Evolutionary conservation across 2,888 invertebrate genomes (phyloP).

Genomic region (Eustalomyia histrio): DNA sequence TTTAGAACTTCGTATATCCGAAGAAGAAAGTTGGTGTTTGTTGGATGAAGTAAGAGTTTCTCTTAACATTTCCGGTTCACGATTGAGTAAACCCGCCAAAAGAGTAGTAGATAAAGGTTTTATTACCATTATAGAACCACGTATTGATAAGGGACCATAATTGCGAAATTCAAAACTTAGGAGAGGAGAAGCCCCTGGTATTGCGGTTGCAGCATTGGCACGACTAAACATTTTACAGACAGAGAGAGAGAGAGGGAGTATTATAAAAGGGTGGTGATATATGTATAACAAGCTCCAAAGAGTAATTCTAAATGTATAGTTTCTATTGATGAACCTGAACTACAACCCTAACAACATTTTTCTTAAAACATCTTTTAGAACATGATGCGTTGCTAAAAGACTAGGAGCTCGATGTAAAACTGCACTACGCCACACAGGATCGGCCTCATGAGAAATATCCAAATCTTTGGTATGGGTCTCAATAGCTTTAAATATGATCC

Average conservation of each 20-base stretch:
- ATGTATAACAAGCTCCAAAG: slow-evolving; percentile 68
- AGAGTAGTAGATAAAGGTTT: slow-evolving; percentile 93
- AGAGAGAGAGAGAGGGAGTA: slow-evolving; percentile 74
- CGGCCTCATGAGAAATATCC: slow-evolving; percentile 99
- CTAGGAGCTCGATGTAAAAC: slow-evolving; percentile 97
- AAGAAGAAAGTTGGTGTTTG: slow-evolving; percentile 52
- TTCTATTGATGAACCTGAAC: slow-evolving; percentile 86
- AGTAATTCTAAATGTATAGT: slow-evolving; percentile 80
- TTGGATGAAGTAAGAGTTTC: slow-evolving; percentile 46
- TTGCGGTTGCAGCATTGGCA: slow-evolving; percentile 65
- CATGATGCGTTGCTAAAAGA: slow-evolving; percentile 95
- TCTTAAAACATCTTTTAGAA: slow-evolving; percentile 96
- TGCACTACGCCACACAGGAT: slow-evolving; percentile 98
- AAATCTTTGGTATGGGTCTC: slow-evolving; percentile 88
- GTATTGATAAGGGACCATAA: slow-evolving; percentile 72
- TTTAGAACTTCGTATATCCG: slow-evolving; percentile 65
- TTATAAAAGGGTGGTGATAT: slow-evolving; percentile 76
- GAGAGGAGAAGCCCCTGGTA: slow-evolving; percentile 66
- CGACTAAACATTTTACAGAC: slow-evolving; percentile 70
- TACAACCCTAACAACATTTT: slow-evolving; percentile 96
- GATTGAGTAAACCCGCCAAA: slow-evolving; percentile 88
- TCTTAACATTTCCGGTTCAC: slow-evolving; percentile 80
- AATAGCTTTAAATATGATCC: slow-evolving; percentile 98
- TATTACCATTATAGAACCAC: slow-evolving; percentile 80
- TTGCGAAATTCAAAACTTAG: slow-evolving; percentile 74